These are phyloP conservation scores for Crossocerus cetratus DNA, from an alignment of 2,888 invertebrate species.

Conservation along the genomic window DNA sequence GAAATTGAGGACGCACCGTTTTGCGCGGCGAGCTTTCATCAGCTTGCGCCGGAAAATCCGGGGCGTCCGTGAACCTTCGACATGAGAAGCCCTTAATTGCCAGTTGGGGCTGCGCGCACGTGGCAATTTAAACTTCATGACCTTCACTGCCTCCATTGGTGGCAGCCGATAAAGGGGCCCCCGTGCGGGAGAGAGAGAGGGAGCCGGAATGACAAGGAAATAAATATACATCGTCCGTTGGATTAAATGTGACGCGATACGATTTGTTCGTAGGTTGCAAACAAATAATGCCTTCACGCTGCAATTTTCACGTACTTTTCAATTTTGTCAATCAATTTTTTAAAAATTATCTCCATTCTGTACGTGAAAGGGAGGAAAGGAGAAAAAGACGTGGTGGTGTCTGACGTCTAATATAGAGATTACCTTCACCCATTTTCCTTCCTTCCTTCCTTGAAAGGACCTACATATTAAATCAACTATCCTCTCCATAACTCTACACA, in stretches of 20 bases:
- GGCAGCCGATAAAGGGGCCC: neutral
- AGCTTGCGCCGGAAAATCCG: constrained; percentile 12
- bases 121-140: constrained; percentile 60
- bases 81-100: constrained; percentile 44
- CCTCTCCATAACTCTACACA: too few relatives aligned
- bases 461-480: too few relatives aligned
- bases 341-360: too few relatives aligned
- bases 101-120: constrained; percentile 45
- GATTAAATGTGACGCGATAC: neutral
- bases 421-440: too few relatives aligned
- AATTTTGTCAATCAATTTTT: too few relatives aligned
- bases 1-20: neutral
- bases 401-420: too few relatives aligned
- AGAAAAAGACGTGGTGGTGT: too few relatives aligned
- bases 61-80: constrained; percentile 35
- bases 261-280: too few relatives aligned
- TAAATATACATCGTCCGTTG: neutral
- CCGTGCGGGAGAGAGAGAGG: constrained; percentile 12
- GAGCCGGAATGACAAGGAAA: constrained; percentile 5
- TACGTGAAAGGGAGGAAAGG: too few relatives aligned
- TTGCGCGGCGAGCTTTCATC: neutral
- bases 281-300: too few relatives aligned
- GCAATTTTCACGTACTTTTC: too few relatives aligned
- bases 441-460: too few relatives aligned
- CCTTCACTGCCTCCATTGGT: constrained; percentile 46